These are phyloP conservation scores for Cyrtodaria siliqua DNA, from an alignment of 2,888 invertebrate genomes.

Conservation along the genomic window DNA sequence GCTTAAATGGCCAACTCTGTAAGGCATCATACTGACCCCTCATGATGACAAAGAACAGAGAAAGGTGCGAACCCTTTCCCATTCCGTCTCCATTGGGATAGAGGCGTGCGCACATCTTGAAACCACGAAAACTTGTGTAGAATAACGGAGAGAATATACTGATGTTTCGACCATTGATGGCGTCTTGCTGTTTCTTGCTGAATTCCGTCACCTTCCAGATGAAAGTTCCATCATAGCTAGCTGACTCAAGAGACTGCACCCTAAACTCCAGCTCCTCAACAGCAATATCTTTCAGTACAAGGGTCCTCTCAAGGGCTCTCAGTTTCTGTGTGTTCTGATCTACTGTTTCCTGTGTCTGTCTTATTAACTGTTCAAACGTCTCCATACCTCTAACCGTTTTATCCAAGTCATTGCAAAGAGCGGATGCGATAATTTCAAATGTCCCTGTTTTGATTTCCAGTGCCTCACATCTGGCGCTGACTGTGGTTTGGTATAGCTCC, in stretches of 20 bases:
- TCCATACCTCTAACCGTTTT: conserved; percentile 71
- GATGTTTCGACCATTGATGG: conserved; percentile 73
- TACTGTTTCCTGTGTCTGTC: conserved; percentile 34
- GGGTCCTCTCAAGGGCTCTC: conserved; percentile 51
- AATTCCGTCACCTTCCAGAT: conserved; percentile 83
- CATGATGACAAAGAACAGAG: conserved; percentile 84
- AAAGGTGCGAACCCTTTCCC: conserved; percentile 81
- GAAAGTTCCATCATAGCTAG: conserved; percentile 81
- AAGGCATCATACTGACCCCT: conserved; percentile 81
- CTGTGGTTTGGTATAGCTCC: conserved; percentile 12
- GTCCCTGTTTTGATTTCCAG: conserved; percentile 66
- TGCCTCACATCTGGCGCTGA: background rate
- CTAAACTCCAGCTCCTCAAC: conserved; percentile 72
- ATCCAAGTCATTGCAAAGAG: conserved; percentile 78
- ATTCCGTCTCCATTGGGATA: conserved; percentile 84
- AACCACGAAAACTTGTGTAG: conserved; percentile 81
- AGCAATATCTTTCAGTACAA: conserved; percentile 67
- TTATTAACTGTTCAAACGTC: conserved; percentile 55
- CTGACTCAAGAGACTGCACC: conserved; percentile 8
- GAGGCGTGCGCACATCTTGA: conserved; percentile 81
- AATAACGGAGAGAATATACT: conserved; percentile 82
- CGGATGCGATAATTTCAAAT: conserved; percentile 71
- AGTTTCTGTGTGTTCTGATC: conserved; percentile 63
- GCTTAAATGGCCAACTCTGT: conserved; percentile 82
- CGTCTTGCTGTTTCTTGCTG: conserved; percentile 76